phyloP scores from a whole-genome alignment of 2,113 vertebrate species.

The Egretta garzetta region DNA sequence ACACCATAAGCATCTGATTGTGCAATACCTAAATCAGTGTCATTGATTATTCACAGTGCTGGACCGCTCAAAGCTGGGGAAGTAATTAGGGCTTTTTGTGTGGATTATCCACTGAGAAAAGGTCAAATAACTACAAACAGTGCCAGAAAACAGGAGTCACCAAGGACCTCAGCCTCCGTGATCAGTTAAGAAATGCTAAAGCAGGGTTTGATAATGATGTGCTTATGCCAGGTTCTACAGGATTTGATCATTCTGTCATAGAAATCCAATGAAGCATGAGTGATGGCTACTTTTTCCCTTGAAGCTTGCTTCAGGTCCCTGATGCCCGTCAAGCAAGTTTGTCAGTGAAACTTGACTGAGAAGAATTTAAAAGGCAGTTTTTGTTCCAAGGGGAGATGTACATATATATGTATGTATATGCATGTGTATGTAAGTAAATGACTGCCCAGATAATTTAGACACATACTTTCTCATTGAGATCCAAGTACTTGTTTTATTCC shows the following conservation, averaged over 20 bases:
- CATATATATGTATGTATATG: not conserved
- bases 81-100: conserved; percentile 99
- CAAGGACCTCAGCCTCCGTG: conserved; percentile 79
- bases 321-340: conserved; percentile 81
- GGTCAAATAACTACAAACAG: conserved; percentile 95
- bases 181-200: conserved; percentile 85
- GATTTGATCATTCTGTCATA: conserved; percentile 86
- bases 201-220: conserved; percentile 86
- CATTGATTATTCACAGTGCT: conserved; percentile 95
- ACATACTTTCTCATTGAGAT: not conserved
- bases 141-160: conserved; percentile 85
- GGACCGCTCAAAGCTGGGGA: conserved; percentile 88
- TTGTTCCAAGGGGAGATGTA: conserved; percentile 52
- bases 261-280: conserved; percentile 86
- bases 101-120: conserved; percentile 98
- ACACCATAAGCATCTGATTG: conserved; percentile 86
- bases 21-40: conserved; percentile 91
- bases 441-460: not conserved
- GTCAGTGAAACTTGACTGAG: conserved; percentile 79
- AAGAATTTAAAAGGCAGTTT: conserved; percentile 79
- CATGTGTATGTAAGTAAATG: not conserved
- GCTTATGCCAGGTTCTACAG: conserved; percentile 83
- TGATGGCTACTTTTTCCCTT: conserved; percentile 82
- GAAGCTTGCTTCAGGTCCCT: conserved; percentile 78
- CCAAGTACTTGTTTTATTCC: not conserved